Percentiles rank a stretch among this genome's conserved stretches.
Evolutionary conservation across 2,113 vertebrate species (phyloP).

Genomic region (Carassius carassius): DNA sequence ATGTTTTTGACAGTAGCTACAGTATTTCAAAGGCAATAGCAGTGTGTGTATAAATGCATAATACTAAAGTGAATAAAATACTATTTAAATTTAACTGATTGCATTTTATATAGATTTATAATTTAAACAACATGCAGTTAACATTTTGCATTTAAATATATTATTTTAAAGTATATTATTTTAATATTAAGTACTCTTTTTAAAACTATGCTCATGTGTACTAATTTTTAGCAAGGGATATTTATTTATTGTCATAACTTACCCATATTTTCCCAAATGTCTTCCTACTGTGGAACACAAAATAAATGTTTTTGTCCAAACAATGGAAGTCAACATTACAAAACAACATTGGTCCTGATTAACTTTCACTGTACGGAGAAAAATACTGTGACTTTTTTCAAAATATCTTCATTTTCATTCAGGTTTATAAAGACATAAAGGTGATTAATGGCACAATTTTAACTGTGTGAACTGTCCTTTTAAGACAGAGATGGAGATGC

Average conservation of each 20-base stretch:
- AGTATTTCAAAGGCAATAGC: too few relatives aligned
- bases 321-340: neutral
- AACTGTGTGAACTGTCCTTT: neutral
- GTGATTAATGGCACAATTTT: neutral
- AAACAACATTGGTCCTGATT: neutral
- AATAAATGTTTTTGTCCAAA: neutral
- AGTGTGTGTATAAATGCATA: too few relatives aligned
- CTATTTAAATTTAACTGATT: too few relatives aligned
- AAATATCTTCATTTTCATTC: too few relatives aligned
- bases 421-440: neutral
- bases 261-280: neutral
- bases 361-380: too few relatives aligned
- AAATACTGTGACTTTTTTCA: too few relatives aligned
- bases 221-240: neutral
- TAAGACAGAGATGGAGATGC: constrained; percentile 27
- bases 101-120: too few relatives aligned
- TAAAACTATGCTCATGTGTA: neutral
- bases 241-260: neutral
- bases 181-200: neutral
- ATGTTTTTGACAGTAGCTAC: too few relatives aligned
- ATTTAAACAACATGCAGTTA: neutral
- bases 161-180: too few relatives aligned
- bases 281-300: neutral
- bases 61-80: too few relatives aligned
- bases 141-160: too few relatives aligned